Evolutionary conservation across 1,140 invertebrate genomes (phyloP), one percentile per base, ranked within the genome.

Genomic region (Micrasema longulum): DNA sequence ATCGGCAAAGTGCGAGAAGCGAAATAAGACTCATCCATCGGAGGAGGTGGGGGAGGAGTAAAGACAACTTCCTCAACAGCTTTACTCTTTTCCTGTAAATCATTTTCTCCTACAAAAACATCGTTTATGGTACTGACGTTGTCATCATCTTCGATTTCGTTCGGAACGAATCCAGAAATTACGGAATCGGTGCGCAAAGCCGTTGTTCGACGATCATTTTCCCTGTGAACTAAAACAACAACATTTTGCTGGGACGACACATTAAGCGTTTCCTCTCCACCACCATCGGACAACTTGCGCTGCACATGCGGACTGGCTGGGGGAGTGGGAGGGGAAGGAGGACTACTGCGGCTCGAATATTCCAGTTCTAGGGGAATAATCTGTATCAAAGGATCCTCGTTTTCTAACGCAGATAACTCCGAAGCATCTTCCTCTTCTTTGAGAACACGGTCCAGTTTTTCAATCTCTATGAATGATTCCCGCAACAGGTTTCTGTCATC

Each of bases 211-310:
- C 12, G 16, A 26, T 55, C 69, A 62, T 77, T 66, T 71, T 77
- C 76, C 48, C 74, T 69, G 67, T 77, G 76, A n/a, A 77, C 72
- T 65, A 77, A 66, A 55, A 71, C 76, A 52, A 76, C 72, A 43
- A 77, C 76, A 53, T 69, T 76, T 60, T 76, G 72, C 26, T 72
- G 67, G 14, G 63, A 66, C 41, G 69, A 41, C 16, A 66, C 64
- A 41, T 20, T 60, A 63, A 55, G 38, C 38, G 71, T 65, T 9
- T 53, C 26, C 12, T 65, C 66, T 26, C 38, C 57, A 20, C 22
- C 57, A 52, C 53, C 43, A 36, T 38, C 11, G 36, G 60, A 52
- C 47, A 50, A 22, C 18, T 47, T 48, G 50, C 14, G 31, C 35
- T 43, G 20, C 7, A 47, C 55, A 5, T 50, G 16, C 41, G 35